Percentiles rank a stretch among this genome's conserved stretches.
Evolutionary conservation across 2,888 invertebrate genomes (phyloP).

Genomic region (Junonia oenone): DNA sequence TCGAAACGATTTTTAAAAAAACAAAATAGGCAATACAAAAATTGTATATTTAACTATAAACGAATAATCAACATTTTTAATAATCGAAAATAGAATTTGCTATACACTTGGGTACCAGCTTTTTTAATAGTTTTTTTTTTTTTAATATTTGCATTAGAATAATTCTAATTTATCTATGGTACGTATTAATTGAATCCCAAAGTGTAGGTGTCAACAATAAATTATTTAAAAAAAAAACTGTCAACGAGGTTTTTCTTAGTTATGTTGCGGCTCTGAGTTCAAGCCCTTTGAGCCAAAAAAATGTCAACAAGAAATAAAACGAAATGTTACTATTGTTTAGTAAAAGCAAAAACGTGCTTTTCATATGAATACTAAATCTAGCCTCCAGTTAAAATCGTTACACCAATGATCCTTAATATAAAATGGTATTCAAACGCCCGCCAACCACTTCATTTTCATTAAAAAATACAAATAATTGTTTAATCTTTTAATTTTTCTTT

Average conservation of each 20-base stretch:
- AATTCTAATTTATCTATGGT: constrained; percentile 1
- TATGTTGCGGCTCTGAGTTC: no score
- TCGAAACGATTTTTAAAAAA: constrained; percentile 16
- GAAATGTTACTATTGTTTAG: constrained; percentile 1
- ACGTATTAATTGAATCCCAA: background rate
- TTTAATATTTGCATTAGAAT: background rate
- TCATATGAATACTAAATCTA: constrained; percentile 39
- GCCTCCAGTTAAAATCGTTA: constrained; percentile 47
- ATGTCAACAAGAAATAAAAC: constrained; percentile 1
- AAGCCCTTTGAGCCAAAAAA: background rate
- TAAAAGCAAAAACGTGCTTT: constrained; percentile 14
- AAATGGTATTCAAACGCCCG: constrained; percentile 45
- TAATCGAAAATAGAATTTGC: constrained; percentile 21
- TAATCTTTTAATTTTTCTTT: background rate
- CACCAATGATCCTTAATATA: constrained; percentile 71
- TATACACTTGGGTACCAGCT: constrained; percentile 19
- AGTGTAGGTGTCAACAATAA: background rate
- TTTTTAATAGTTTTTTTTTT: constrained; percentile 1
- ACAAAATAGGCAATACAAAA: constrained; percentile 26
- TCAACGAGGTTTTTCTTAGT: no score
- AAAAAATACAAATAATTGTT: background rate
- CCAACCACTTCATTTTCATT: constrained; percentile 21
- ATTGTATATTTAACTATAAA: constrained; percentile 33
- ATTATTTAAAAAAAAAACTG: background rate
- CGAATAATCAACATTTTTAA: constrained; percentile 17